phyloP scores from a whole-genome alignment of 2,113 vertebrate species.

The Arvicanthis niloticus region DNA sequence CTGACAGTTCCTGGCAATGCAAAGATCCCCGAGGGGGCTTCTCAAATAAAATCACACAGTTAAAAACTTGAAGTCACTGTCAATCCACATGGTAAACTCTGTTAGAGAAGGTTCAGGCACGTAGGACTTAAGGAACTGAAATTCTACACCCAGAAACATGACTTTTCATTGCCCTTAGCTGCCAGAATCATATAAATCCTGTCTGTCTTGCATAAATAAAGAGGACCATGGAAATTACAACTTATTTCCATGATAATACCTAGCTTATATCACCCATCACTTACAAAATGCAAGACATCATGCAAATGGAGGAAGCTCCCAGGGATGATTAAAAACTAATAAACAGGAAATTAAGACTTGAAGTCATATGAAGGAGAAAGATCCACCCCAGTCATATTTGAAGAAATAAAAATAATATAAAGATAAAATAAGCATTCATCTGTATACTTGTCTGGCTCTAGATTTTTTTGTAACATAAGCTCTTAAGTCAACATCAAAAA shows the following conservation, averaged over 20 bases:
- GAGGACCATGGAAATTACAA: slow-evolving; percentile 1
- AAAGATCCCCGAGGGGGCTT: neutral
- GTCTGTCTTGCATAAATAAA: neutral
- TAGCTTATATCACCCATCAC: neutral
- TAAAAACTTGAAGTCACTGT: neutral
- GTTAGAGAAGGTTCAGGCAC: slow-evolving; percentile 17
- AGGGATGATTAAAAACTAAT: slow-evolving; percentile 14
- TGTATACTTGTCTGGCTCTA: neutral
- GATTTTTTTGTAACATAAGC: neutral
- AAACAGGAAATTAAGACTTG: slow-evolving; percentile 9
- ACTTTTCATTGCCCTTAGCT: neutral
- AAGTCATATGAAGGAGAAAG: neutral
- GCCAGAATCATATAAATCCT: neutral
- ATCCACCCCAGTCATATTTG: neutral
- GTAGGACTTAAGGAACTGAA: neutral
- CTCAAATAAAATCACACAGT: slow-evolving; percentile 27
- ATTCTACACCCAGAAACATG: neutral
- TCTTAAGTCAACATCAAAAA: neutral
- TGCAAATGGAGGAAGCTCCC: slow-evolving; percentile 1
- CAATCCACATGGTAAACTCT: neutral
- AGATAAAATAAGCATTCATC: neutral
- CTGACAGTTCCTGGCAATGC: slow-evolving; percentile 3
- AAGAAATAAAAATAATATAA: slow-evolving; percentile 33
- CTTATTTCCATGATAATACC: neutral
- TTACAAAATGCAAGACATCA: slow-evolving; percentile 35